Evolutionary conservation across 1,140 invertebrate species (phyloP).

Genomic region (Hylaeus anthracinus): DNA sequence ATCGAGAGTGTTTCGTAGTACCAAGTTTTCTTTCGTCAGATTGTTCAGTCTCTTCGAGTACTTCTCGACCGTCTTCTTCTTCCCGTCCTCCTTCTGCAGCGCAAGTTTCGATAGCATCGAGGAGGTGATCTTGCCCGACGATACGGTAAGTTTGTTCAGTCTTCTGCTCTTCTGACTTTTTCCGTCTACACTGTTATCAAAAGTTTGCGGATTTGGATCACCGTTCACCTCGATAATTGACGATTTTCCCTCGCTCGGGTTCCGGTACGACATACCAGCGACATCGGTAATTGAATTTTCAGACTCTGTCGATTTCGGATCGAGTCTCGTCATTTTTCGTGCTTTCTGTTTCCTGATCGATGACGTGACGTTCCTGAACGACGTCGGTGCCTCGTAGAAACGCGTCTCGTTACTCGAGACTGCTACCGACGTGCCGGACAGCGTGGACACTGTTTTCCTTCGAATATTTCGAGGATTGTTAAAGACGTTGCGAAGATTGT

Average conservation of each 20-base stretch:
- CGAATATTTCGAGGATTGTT: not conserved
- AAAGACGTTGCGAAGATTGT: not conserved
- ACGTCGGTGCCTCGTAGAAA: slow-evolving; percentile 49
- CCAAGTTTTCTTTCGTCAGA: slow-evolving; percentile 39
- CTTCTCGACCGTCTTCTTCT: slow-evolving; percentile 31
- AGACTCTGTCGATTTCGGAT: slow-evolving; percentile 33
- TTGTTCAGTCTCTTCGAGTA: slow-evolving; percentile 28
- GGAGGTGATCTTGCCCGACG: slow-evolving; percentile 10
- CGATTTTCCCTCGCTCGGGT: slow-evolving; percentile 10
- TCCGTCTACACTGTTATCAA: slow-evolving; percentile 42
- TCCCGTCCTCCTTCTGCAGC: not conserved
- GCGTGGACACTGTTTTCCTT: not conserved
- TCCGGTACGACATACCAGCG: slow-evolving; percentile 1
- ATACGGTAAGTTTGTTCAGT: slow-evolving; percentile 42
- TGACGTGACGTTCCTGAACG: slow-evolving; percentile 44
- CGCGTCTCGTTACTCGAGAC: not conserved
- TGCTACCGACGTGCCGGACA: not conserved
- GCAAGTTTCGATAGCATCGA: slow-evolving; percentile 15
- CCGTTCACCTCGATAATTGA: slow-evolving; percentile 32
- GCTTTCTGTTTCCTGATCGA: slow-evolving; percentile 10
- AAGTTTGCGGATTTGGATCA: slow-evolving; percentile 32
- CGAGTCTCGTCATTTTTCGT: slow-evolving; percentile 26
- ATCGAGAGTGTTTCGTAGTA: slow-evolving; percentile 8
- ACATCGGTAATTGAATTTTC: slow-evolving; percentile 51
- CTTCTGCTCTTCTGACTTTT: slow-evolving; percentile 2